Base-by-base conservation (phyloP, 2,888 invertebrate genomes). In the Parapristionchus giblindavisi region DNA sequence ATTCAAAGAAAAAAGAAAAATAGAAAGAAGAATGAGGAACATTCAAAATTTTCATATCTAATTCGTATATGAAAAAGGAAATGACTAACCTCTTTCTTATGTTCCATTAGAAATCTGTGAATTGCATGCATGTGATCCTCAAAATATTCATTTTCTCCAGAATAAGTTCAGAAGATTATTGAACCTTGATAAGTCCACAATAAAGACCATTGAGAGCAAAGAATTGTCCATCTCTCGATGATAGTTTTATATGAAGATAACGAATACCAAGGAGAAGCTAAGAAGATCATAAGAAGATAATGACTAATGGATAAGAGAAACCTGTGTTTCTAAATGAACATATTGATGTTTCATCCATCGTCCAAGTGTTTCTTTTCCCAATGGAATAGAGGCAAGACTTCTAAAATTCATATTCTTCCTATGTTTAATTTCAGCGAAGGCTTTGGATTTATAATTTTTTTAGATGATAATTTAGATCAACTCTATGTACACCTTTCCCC, bases 301-400 rank as follows among this genome's bases (percentile, higher is more conserved):
- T 21, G 29, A 27, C 3, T 11, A 56, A 6, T 27, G 27, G 24
- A 56, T 4, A 3, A n/a, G 32, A 8, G 24, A 27, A 24, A 54
- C 68, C 68, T 70, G 68, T 4, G 68, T 70, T 38, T 70, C 68
- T n/a, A 70, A 6, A 54, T 70, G 52, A 54, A 70, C 68, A 24
- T 52, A 29, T 24, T 70, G 68, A 34, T 70, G 68, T 36, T 70
- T 52, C 68, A 70, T 70, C 68, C 68, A 70, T 54, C 68, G 14
- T 1, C 27, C 52, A 14, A 70, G 54, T 2, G 68, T 54, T 38
- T 70, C 68, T 24, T 70, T 70, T 14, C 68, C 68, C 1, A 70
- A 24, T 1, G 68, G 52, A 4, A 70, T 24, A 3, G 68, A 70
- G 68, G 68, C 68, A n/a, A 70, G 52, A 17, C 40, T 48, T 32